Evolutionary conservation across 2,797 vertebrate species (phyloP).

Genomic region (Vespertilio murinus): DNA sequence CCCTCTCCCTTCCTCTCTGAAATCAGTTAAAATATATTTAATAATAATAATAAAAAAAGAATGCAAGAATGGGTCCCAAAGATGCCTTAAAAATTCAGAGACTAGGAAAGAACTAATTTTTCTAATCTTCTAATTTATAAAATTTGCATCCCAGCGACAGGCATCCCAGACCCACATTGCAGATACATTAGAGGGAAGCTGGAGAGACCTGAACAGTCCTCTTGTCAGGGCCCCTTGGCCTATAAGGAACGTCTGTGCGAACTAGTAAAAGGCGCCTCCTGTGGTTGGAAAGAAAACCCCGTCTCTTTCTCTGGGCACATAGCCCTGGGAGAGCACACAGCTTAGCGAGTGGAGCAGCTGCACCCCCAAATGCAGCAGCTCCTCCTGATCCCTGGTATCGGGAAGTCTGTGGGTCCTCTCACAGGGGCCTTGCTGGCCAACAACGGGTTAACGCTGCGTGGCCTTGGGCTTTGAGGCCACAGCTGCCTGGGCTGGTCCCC

Average conservation of each 20-base stretch:
- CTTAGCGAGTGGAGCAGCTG: not conserved
- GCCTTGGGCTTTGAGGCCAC: not conserved
- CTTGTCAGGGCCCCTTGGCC: not conserved
- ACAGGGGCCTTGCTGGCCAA: not conserved
- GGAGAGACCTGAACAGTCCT: not conserved
- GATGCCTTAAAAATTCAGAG: not conserved
- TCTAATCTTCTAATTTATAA: not conserved
- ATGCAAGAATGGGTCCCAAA: not conserved
- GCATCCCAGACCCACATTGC: not conserved
- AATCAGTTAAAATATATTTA: too few species aligned
- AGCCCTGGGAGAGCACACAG: not conserved
- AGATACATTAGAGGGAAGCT: not conserved
- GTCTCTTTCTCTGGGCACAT: not conserved
- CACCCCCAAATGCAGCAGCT: not conserved
- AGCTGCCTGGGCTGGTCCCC: not conserved
- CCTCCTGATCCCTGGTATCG: not conserved
- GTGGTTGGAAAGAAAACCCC: not conserved
- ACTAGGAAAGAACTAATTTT: not conserved
- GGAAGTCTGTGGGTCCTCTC: not conserved
- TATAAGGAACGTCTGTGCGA: not conserved
- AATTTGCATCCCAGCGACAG: not conserved
- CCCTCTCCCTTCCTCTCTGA: too few species aligned
- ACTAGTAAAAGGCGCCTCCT: not conserved
- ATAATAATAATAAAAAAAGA: not conserved
- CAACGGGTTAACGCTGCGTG: not conserved